A percentile compares a stretch with the other conserved stretches of the same genome.
These are phyloP conservation scores for Triops longicaudatus DNA, from an alignment of 1,140 invertebrate genomes.

Conservation along the genomic window DNA sequence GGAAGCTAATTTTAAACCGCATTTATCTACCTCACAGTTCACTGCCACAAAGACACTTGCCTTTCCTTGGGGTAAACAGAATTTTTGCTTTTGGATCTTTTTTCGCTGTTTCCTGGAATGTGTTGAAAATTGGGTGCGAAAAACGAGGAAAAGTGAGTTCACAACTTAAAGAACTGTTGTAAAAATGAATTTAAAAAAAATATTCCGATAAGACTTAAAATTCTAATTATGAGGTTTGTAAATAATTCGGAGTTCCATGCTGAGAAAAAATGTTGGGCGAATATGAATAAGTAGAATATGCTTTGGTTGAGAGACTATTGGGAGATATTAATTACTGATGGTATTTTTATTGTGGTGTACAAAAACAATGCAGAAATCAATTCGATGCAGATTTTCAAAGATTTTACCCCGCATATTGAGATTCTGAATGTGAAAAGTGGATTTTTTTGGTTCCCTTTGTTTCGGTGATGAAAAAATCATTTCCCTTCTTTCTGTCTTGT, in stretches of 20 bases:
- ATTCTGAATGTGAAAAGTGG: background rate
- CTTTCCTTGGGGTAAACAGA: background rate
- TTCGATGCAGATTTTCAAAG: background rate
- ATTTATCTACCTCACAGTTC: conserved; percentile 15
- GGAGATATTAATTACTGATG: background rate
- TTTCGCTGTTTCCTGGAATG: background rate
- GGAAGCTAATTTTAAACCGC: background rate
- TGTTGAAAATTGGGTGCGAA: background rate
- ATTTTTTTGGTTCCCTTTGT: background rate
- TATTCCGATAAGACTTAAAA: background rate
- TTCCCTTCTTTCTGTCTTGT: conserved; percentile 4
- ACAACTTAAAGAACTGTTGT: background rate
- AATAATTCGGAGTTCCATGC: background rate
- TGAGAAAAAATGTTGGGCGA: too few species aligned
- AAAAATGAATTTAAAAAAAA: background rate
- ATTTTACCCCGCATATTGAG: background rate
- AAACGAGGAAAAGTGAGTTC: background rate
- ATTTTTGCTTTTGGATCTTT: background rate
- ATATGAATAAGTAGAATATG: background rate
- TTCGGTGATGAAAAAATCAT: background rate
- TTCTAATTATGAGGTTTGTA: background rate
- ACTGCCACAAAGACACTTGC: conserved; percentile 14
- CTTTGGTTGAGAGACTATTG: background rate
- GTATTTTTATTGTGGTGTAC: background rate
- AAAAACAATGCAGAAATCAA: background rate